Conservation (phyloP, 30 jellyfish, hydroid and myxozoan genomes). For the Turritopsis rubra region DNA sequence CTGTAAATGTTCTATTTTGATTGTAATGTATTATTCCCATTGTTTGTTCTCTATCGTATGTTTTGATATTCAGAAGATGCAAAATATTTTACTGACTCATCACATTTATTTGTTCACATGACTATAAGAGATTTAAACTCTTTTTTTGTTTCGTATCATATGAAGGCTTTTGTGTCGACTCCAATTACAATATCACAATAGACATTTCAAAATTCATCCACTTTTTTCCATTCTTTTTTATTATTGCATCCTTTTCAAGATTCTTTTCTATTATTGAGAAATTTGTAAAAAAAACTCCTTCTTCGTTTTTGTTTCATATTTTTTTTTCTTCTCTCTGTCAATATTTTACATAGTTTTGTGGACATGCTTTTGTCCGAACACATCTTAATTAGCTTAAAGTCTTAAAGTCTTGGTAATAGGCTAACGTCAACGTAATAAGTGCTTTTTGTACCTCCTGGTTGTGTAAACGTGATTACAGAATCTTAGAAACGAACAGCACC, state of each 20-base stretch:
- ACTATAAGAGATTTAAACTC: not conserved
- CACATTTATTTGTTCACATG: not conserved
- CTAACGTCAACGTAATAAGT: not conserved
- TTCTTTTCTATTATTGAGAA: not conserved
- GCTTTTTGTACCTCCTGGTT: not conserved
- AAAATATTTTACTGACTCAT: not conserved
- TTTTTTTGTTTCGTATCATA: too few relatives aligned
- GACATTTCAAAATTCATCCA: not conserved
- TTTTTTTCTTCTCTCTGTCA: not conserved
- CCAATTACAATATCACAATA: not conserved
- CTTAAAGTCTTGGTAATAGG: not conserved
- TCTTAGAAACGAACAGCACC: not conserved
- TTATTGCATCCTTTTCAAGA: not conserved
- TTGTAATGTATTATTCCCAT: not conserved
- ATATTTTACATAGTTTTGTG: not conserved
- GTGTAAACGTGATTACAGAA: not conserved
- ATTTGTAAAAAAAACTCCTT: too few relatives aligned
- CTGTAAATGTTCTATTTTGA: not conserved
- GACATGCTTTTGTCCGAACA: not conserved
- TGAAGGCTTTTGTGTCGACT: too few relatives aligned
- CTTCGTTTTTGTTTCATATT: not conserved
- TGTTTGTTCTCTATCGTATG: not conserved
- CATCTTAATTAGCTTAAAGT: not conserved
- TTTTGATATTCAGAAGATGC: not conserved
- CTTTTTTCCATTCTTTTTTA: not conserved